Conservation (phyloP, 2,113 vertebrate species). For the Scomber scombrus region DNA sequence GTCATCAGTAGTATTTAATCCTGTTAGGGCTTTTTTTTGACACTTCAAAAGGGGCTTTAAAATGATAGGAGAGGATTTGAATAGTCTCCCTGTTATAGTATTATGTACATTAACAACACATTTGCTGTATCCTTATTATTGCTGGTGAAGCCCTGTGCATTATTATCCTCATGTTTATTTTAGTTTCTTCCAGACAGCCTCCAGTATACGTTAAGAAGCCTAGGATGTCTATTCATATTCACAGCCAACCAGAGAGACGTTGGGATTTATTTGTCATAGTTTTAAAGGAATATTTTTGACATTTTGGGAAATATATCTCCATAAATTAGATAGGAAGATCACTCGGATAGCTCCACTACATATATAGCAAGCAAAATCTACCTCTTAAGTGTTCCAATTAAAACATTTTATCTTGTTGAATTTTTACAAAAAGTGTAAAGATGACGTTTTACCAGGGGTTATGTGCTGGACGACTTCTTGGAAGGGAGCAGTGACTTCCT, state of each 20-base stretch:
- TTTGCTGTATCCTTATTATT: conserved; percentile 10
- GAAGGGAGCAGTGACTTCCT: no score
- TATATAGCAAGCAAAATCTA: no score
- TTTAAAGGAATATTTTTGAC: background rate
- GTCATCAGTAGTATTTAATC: conserved; percentile 16
- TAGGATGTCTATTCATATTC: background rate
- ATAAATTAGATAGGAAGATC: background rate
- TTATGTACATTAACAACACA: background rate
- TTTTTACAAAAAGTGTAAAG: no score
- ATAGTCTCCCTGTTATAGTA: background rate
- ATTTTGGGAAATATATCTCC: background rate
- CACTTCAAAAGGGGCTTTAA: background rate
- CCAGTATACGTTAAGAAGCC: background rate
- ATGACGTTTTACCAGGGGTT: no score
- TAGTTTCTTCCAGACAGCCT: background rate
- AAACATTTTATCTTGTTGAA: no score
- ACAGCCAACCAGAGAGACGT: background rate
- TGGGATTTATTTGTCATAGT: conserved; percentile 6
- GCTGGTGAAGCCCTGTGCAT: background rate
- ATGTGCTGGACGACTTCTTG: no score
- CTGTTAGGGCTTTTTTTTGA: conserved; percentile 7
- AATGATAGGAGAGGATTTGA: background rate
- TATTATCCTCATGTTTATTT: conserved; percentile 1
- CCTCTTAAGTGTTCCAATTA: no score
- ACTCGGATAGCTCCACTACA: no score